Evolutionary conservation across 2,797 vertebrate species (phyloP), one percentile per base, ranked within the genome.

Genomic region (Malacoraja senta): DNA sequence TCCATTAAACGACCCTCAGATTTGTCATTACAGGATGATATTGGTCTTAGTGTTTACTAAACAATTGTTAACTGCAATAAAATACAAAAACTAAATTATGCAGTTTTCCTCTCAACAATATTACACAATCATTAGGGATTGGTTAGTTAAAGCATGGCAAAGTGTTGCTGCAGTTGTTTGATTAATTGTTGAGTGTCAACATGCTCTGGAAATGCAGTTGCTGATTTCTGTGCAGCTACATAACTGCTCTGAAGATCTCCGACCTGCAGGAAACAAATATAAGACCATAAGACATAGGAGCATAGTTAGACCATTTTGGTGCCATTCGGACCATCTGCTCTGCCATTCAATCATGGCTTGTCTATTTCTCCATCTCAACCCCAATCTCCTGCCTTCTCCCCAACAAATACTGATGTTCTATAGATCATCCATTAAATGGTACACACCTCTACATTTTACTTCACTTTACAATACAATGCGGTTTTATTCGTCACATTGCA

Each of bases 221-320:
- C 97, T 1, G 99, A 97, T 94, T 97, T 98, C 94, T 97, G 97
- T 29, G 98, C 98, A 0, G 98, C 97, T 13, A 95, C 94, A 78
- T 98, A 99, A 95, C 99, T 99, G 96, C 97, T 98, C 95, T 99
- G 99, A 58, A 99, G 97, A 96, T 99, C 98, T 94, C 99, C 99
- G 94, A 98, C 95, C 99, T 99, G 95, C 24, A 80, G 35, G 32
- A 32, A 35, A 63, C 8, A 58, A 76, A 53, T 53, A 53, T 53
- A 53, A 53, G 44, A 53, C 44, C 44, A 53, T 53, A 53, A 53
- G 44, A 53, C 44, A 53, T 53, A 53, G 44, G 44, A 53, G 44
- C 44, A 53, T 4, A 53, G 44, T 53, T 53, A 53, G 44, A 53
- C 44, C 44, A 53, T 53, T 53, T 53, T 53, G 44, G 44, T 53